Base-by-base conservation (phyloP, 2,113 vertebrate species). In the Lagopus leucura region DNA sequence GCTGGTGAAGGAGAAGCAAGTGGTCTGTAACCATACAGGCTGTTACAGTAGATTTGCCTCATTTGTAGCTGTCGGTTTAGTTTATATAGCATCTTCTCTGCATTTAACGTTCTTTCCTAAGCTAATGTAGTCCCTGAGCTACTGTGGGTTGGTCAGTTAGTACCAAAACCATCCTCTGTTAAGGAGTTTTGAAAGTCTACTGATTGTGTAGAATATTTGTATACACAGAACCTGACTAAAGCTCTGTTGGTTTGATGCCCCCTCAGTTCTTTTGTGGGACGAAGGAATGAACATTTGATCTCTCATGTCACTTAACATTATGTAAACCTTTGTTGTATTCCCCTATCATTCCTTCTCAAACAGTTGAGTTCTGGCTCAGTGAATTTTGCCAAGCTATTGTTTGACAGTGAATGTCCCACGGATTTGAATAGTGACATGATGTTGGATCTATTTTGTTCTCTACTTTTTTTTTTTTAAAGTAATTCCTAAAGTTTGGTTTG, bases 221-320 rank as follows among this genome's bases (percentile, higher is more conserved):
- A 67, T 30, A 16, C 57, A 40, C 40, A 78, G 65, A 84, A 57
- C 32, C 36, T 81, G 82, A 5, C n/a, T 38, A 63, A n/a, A 18
- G 2, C 10, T 2, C 21, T 17, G n/a, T 43, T 63, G 22, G 47
- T 34, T 43, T 74, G 45, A 28, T 84, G 65, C 22, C 16, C 1
- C 0, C 16, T 74, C 45, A 32, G 40, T 27, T 43, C n/a, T 63
- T 50, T 4, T 36, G 10, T 74, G 60, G 54, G 38, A 77, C 48
- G 38, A 18, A 38, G 13, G 40, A 66, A 27, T 30, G 38, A 24
- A 24, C 17, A 7, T 43, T 74, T 47, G 17, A 28, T 74, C 50
- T 73, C 16, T 86, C 2, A 0, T 11, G 27, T 69, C 54, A 50
- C 4, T 80, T 20, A 4, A 0, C 0, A 40, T 72, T 55, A 22